Percentiles rank a stretch among this genome's conserved stretches.
Conservation (phyloP, 2,888 invertebrate species). For the Lapara coniferarum region DNA sequence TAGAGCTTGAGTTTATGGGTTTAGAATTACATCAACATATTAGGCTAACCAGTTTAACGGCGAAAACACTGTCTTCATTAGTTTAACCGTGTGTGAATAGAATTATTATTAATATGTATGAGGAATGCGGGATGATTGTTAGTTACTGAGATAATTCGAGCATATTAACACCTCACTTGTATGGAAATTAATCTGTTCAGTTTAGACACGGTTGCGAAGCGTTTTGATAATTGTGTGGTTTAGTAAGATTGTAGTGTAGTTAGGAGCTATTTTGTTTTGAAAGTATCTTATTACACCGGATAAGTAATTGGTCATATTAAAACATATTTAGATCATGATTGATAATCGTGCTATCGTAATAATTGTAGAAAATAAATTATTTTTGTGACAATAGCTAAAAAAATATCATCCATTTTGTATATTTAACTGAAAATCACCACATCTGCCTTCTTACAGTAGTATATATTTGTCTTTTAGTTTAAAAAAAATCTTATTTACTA, state of each 20-base stretch:
- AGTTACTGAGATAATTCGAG: constrained; percentile 7
- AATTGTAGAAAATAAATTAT: no score
- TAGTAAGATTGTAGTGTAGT: no score
- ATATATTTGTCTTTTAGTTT: no score
- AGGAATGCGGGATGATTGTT: constrained; percentile 5
- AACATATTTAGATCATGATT: no score
- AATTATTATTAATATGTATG: constrained; percentile 24
- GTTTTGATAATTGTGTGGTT: neutral
- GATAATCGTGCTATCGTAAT: no score
- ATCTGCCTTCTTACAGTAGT: no score
- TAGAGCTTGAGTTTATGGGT: neutral
- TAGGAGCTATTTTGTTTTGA: no score
- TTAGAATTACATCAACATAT: neutral
- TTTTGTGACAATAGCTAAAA: no score
- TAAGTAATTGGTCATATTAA: no score
- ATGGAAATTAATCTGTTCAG: constrained; percentile 19
- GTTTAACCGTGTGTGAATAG: neutral
- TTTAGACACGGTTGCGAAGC: neutral
- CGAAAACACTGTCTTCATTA: constrained; percentile 20
- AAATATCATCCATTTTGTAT: no score
- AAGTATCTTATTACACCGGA: no score
- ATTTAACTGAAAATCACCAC: no score
- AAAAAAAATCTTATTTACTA: neutral
- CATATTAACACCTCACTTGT: constrained; percentile 20
- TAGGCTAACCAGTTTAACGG: constrained; percentile 5